Conservation (phyloP, 2,888 invertebrate species). For the Pseudoips prasinana region DNA sequence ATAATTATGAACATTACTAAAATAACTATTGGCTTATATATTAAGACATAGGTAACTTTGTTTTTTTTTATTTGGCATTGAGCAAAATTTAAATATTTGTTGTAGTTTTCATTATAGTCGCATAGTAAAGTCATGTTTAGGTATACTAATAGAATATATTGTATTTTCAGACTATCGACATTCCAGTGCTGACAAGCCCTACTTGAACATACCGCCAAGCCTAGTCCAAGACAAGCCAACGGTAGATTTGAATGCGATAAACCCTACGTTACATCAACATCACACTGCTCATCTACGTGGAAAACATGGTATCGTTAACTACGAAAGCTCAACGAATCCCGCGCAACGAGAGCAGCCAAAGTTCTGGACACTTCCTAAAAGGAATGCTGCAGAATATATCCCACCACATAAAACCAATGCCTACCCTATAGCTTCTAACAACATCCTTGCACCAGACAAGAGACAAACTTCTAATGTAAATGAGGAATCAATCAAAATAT, state of each 20-base stretch:
- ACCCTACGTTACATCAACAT: constrained; percentile 52
- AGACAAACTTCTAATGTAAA: constrained; percentile 26
- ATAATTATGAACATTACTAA: no score
- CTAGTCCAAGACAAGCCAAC: constrained; percentile 47
- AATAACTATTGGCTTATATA: no score
- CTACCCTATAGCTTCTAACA: constrained; percentile 30
- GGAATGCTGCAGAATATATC: constrained; percentile 42
- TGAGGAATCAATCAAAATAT: constrained; percentile 81
- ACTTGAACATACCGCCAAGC: constrained; percentile 52
- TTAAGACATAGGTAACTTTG: no score
- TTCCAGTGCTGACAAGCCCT: constrained; percentile 82
- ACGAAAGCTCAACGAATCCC: constrained; percentile 44
- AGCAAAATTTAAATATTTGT: no score
- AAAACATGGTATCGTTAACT: constrained; percentile 58
- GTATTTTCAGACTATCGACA: constrained; percentile 84
- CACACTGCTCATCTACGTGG: constrained; percentile 63
- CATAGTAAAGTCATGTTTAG: no score
- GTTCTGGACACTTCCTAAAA: constrained; percentile 83
- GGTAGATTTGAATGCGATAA: constrained; percentile 53
- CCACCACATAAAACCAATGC: constrained; percentile 30
- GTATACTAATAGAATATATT: constrained; percentile 13
- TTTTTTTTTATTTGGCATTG: no score
- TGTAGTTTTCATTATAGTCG: no score
- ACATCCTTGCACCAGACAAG: constrained; percentile 31
- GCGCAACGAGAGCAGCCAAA: constrained; percentile 62